Evolutionary conservation across 2,888 invertebrate genomes (phyloP).

Genomic region (Drosophila formosana): DNA sequence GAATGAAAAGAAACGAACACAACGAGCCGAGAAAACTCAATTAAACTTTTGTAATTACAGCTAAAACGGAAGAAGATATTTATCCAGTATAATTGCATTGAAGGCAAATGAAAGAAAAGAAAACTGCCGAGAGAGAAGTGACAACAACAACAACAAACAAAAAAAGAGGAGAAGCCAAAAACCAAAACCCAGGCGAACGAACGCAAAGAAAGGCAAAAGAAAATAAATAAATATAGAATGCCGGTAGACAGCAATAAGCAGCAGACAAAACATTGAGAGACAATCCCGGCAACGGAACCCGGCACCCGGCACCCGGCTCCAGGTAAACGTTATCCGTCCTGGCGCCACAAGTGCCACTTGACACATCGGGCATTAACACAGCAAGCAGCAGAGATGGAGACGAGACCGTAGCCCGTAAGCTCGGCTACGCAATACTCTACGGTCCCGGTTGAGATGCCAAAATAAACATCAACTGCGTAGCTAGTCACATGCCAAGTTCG

Average conservation of each 20-base stretch:
- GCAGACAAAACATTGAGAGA: constrained; percentile 41
- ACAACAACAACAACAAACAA: constrained; percentile 4
- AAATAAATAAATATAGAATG: constrained; percentile 75
- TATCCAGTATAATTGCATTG: constrained; percentile 85
- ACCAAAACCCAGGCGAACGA: constrained; percentile 53
- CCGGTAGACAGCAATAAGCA: constrained; percentile 38
- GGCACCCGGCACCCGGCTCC: constrained; percentile 5
- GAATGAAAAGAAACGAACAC: constrained; percentile 57
- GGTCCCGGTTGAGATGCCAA: background rate
- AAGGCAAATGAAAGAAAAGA: constrained; percentile 81
- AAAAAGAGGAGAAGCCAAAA: constrained; percentile 37
- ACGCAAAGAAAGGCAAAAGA: constrained; percentile 41
- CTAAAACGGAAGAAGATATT: constrained; percentile 84
- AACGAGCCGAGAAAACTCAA: constrained; percentile 83
- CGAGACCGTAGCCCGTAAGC: background rate
- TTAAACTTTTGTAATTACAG: constrained; percentile 85
- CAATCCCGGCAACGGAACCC: constrained; percentile 13
- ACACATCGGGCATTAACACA: constrained; percentile 34
- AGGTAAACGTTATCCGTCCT: constrained; percentile 22
- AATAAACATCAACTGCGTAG: background rate
- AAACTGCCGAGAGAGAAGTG: constrained; percentile 24
- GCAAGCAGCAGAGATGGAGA: background rate
- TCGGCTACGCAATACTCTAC: background rate
- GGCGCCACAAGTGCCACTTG: constrained; percentile 64
- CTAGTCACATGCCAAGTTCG: background rate